Base-by-base conservation (phyloP, 2,888 invertebrate species). In the Nudaria mundana region DNA sequence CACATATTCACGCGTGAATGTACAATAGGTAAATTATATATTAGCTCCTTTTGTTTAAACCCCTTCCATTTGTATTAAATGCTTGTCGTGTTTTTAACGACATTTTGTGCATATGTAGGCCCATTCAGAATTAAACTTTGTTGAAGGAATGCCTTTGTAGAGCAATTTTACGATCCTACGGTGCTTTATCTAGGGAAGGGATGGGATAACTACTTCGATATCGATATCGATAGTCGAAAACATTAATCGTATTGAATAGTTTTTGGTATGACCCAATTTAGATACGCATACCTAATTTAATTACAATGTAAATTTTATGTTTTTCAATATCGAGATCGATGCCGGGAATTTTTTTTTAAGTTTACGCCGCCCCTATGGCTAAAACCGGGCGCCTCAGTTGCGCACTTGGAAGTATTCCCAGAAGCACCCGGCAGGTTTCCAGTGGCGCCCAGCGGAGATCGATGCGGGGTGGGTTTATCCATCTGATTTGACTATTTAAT, bases 111-210 rank as follows among this genome's bases (percentile, higher is more conserved):
- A 65, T 64, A 66, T 61, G 60, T 62, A 50, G 47, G 50, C 55
- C 65, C 67, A 65, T 72, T 71, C 65, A 67, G 56, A 66, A 69
- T 67, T 63, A 69, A 69, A 54, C 66, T 54, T 55, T 44, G 55
- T 54, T 54, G 46, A 49, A 52, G 66, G 77, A 77, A 78, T 76
- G 65, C 76, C 57, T 74, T 78, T 79, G 78, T 74, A 58, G 53
- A 59, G 59, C 64, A 63, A 49, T 70, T 74, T 76, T 75, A 78
- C 66, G 76, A 69, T 55, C 56, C 53, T 58, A 63, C 58, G 59
- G 57, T 64, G 65, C 69, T 63, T 65, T 62, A n/a, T n/a, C n/a
- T n/a, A n/a, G 40, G 37, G 3, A 66, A 74, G 68, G 39, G 75
- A 47, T 55, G 65, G 36, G 56, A 30, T 10, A 37, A 40, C 11